Percentiles rank a stretch among this genome's conserved stretches.
phyloP scores from a whole-genome alignment of 2,888 invertebrate species.

The Ferdinandea cuprea region DNA sequence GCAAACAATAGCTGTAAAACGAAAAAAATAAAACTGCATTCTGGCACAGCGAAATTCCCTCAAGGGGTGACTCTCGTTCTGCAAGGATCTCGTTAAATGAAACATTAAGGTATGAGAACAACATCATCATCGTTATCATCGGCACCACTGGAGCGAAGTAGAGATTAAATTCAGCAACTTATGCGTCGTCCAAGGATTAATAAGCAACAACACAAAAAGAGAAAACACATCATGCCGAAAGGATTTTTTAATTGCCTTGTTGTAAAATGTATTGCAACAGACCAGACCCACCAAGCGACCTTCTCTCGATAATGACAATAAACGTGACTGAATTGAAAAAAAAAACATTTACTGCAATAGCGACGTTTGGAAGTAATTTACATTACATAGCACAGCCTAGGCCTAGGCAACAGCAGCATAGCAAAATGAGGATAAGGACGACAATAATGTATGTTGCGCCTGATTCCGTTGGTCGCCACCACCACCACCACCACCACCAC shows the following conservation, averaged over 20 bases:
- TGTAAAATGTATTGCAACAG: conserved; percentile 13
- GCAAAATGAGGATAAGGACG: conserved; percentile 28
- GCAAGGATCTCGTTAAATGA: conserved; percentile 56
- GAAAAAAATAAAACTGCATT: conserved; percentile 35
- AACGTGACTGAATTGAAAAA: neutral
- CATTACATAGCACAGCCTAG: conserved; percentile 38
- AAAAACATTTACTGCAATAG: conserved; percentile 50
- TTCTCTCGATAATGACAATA: conserved; percentile 28
- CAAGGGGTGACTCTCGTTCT: conserved; percentile 5
- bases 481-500: too few relatives aligned
- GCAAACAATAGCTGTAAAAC: conserved; percentile 49
- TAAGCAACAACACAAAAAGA: conserved; percentile 16
- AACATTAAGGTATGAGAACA: conserved; percentile 61
- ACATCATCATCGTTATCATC: conserved; percentile 44
- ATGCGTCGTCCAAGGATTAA: conserved; percentile 60
- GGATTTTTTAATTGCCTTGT: conserved; percentile 55
- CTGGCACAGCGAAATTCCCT: conserved; percentile 16
- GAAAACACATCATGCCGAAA: conserved; percentile 22
- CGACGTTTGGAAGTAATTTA: conserved; percentile 62
- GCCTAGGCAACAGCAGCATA: too few relatives aligned
- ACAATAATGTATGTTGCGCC: conserved; percentile 7
- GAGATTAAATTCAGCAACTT: conserved; percentile 61
- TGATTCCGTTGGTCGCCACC: conserved; percentile 23
- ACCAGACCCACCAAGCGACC: conserved; percentile 2
- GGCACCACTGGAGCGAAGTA: conserved; percentile 26